Base-by-base conservation (phyloP, 2,888 invertebrate genomes). In the Autographa gamma region DNA sequence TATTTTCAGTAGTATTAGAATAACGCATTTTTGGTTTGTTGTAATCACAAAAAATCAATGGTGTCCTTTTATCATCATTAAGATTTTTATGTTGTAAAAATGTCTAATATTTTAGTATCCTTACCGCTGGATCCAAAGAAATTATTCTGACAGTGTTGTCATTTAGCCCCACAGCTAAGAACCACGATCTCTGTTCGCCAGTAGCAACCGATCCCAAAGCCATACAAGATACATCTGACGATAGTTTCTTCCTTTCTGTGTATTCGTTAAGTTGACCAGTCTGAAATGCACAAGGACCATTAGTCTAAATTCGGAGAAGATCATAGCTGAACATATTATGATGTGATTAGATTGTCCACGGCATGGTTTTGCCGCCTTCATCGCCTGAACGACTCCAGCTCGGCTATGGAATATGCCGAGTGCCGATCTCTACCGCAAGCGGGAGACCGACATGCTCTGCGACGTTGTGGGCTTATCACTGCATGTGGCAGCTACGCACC, bases 221-320 rank as follows among this genome's bases (percentile, higher is more conserved):
- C 99, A 99, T 99, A 90, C 99, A 99, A 81, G 99, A 98, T 0
- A 99, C 99, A 92, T 99, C 99, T 0, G 98, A 98, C 8, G 98
- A 98, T 97, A 99, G 97, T 89, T 99, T 98, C 88, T 99, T 99
- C 13, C 99, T 97, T 90, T 99, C 99, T 11, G 99, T 99, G 91
- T 99, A 99, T 92, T 99, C 99, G 93, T 99, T 99, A 63, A 99
- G 95, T 92, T 99, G 99, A 0, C 99, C 99, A 81, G 99, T 98
- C 99, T 99, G 92, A 60, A 96, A 96, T 82, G 79, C 75, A 94
- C 96, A 80, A 80, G 76, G 43, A 63, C 32, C 32, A 59, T 76
- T 69, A 79, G 71, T 69, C 16, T 60, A 41, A 25, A 5, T 14
- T 13, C 34, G 7, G 41, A n/a, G 34, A 19, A 69, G 58, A 34